Percentiles rank a stretch among this genome's conserved stretches.
These are phyloP conservation scores for Aphidius colemani DNA, from an alignment of 2,888 invertebrate species.

Conservation along the genomic window DNA sequence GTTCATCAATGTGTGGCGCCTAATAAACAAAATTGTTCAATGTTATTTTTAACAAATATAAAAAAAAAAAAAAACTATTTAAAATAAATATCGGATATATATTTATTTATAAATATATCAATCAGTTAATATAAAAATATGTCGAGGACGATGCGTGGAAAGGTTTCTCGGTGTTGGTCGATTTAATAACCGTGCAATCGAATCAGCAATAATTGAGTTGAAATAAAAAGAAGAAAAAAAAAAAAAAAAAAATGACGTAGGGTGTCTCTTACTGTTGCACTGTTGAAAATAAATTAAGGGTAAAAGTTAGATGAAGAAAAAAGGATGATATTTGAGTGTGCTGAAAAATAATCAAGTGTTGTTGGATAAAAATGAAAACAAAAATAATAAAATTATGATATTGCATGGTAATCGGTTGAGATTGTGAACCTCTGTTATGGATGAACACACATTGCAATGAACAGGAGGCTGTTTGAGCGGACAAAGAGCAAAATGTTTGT, in stretches of 20 bases:
- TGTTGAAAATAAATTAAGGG: background rate
- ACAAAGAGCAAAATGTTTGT: slow-evolving; percentile 56
- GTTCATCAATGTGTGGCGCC: background rate
- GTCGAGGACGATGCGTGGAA: slow-evolving; percentile 15
- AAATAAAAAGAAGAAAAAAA: background rate
- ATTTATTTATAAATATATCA: too few species aligned
- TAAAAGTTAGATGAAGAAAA: background rate
- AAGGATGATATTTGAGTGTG: slow-evolving; percentile 19
- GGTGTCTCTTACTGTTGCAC: background rate
- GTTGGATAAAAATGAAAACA: background rate
- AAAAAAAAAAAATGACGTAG: slow-evolving; percentile 2
- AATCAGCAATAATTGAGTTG: slow-evolving; percentile 14
- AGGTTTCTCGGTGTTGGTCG: slow-evolving; percentile 3
- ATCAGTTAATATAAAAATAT: slow-evolving; percentile 3
- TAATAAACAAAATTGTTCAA: background rate
- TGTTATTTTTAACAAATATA: too few species aligned
- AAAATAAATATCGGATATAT: too few species aligned
- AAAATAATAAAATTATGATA: background rate
- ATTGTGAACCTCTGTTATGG: background rate
- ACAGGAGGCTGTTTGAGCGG: slow-evolving; percentile 58
- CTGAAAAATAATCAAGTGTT: slow-evolving; percentile 11
- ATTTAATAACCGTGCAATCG: slow-evolving; percentile 13
- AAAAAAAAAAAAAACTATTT: too few species aligned
- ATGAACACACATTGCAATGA: slow-evolving; percentile 49
- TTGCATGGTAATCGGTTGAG: background rate